Evolutionary conservation across 2,797 vertebrate species (phyloP).

Genomic region (Tiaroga cobitis): DNA sequence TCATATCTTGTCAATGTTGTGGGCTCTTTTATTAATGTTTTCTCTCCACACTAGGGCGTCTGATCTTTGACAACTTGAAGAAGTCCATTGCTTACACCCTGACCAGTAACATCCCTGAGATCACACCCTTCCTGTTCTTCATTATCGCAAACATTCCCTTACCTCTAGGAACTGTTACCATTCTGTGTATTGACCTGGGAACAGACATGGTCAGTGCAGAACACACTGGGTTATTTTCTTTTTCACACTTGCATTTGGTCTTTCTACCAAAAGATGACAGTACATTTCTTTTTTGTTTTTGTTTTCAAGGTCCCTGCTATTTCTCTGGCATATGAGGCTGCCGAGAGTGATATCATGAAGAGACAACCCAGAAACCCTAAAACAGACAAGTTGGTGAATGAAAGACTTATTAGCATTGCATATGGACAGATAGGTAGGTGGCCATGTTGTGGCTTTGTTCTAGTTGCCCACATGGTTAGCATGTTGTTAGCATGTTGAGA

Average conservation of each 20-base stretch:
- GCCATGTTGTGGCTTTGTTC: neutral
- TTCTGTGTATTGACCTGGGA: constrained; percentile 88
- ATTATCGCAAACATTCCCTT: constrained; percentile 88
- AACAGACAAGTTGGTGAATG: constrained; percentile 88
- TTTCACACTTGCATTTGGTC: neutral
- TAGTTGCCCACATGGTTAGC: neutral
- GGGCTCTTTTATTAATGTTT: neutral
- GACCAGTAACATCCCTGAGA: constrained; percentile 91
- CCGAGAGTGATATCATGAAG: constrained; percentile 91
- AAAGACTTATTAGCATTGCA: constrained; percentile 88
- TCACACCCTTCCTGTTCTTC: constrained; percentile 88
- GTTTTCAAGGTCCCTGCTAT: constrained; percentile 85
- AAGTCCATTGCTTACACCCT: constrained; percentile 90
- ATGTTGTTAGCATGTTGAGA: too few species aligned
- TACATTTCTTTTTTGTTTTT: neutral
- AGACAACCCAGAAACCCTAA: constrained; percentile 87
- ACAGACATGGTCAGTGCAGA: constrained; percentile 84
- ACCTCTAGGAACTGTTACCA: constrained; percentile 86
- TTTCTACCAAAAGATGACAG: neutral
- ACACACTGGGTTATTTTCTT: neutral
- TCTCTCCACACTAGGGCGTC: constrained; percentile 74
- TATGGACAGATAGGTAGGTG: constrained; percentile 87
- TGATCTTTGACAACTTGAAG: constrained; percentile 91
- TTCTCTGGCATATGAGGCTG: constrained; percentile 87
- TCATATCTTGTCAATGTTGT: neutral